phyloP scores from a whole-genome alignment of 2,797 vertebrate genomes.

The Poecilia gillii region DNA sequence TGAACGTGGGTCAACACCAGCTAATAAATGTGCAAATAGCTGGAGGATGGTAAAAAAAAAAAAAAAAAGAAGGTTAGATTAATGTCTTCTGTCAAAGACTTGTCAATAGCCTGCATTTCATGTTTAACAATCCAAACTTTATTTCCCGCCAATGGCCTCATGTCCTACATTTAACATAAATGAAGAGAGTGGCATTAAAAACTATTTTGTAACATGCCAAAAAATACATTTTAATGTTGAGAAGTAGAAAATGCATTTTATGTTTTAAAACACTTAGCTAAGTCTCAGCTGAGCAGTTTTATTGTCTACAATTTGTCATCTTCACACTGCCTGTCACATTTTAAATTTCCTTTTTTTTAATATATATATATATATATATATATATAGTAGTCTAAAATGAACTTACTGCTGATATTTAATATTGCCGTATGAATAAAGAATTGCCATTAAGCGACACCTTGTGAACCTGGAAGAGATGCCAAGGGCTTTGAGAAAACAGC shows the following conservation, averaged over 20 bases:
- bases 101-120: not conserved
- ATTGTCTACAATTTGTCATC: not conserved
- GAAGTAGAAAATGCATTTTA: not conserved
- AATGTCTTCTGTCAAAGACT: not conserved
- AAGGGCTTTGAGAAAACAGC: conserved; percentile 15
- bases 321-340: not conserved
- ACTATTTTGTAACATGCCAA: not conserved
- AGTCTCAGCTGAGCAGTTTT: not conserved
- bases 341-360: not conserved
- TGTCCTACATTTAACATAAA: not conserved
- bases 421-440: not conserved
- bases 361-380: not conserved
- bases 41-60: not conserved
- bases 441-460: conserved; percentile 1
- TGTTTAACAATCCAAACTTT: not conserved
- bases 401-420: not conserved
- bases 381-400: not conserved
- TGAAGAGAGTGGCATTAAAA: not conserved
- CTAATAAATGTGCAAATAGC: not conserved
- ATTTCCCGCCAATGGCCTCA: not conserved
- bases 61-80: not conserved
- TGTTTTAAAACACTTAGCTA: not conserved
- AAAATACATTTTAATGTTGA: not conserved
- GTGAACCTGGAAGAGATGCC: conserved; percentile 1
- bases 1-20: not conserved